Evolutionary conservation across 2,888 invertebrate genomes (phyloP).

Genomic region (Drosophila fulvimacula): DNA sequence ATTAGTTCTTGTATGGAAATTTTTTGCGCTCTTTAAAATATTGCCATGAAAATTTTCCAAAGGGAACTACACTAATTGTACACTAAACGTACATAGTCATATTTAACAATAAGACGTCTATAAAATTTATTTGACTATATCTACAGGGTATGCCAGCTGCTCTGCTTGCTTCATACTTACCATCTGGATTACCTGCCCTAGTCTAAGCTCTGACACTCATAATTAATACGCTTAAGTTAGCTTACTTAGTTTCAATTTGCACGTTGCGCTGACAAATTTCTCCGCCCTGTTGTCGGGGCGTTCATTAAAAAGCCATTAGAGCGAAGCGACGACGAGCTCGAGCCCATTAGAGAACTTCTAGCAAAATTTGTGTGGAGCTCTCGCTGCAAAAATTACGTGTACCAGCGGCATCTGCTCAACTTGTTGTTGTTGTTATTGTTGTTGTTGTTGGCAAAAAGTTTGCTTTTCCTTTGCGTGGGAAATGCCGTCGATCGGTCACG

Average conservation of each 20-base stretch:
- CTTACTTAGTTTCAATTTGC: conserved; percentile 70
- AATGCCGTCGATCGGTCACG: conserved; percentile 77
- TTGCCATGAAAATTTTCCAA: not conserved
- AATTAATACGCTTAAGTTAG: conserved; percentile 77
- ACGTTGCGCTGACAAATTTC: conserved; percentile 65
- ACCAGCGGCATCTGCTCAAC: conserved; percentile 34
- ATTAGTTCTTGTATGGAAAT: not conserved
- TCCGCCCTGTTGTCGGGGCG: conserved; percentile 31
- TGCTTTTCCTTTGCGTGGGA: conserved; percentile 65
- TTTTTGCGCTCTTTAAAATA: not conserved
- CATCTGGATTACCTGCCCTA: not conserved
- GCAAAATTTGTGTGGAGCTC: conserved; percentile 11
- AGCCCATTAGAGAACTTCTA: conserved; percentile 38
- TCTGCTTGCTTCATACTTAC: not conserved
- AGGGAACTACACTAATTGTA: rapidly evolving
- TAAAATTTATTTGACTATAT: not conserved
- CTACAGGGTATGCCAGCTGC: not conserved
- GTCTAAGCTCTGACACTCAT: conserved; percentile 63
- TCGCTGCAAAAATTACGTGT: conserved; percentile 23
- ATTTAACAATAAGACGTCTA: not conserved
- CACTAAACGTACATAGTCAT: not conserved
- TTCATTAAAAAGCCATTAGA: conserved; percentile 78
- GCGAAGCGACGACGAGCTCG: conserved; percentile 7
- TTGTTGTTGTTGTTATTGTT: conserved; percentile 3
- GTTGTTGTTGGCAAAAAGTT: conserved; percentile 25